Conservation (phyloP, 2,113 vertebrate genomes). For the Albula glossodonta region DNA sequence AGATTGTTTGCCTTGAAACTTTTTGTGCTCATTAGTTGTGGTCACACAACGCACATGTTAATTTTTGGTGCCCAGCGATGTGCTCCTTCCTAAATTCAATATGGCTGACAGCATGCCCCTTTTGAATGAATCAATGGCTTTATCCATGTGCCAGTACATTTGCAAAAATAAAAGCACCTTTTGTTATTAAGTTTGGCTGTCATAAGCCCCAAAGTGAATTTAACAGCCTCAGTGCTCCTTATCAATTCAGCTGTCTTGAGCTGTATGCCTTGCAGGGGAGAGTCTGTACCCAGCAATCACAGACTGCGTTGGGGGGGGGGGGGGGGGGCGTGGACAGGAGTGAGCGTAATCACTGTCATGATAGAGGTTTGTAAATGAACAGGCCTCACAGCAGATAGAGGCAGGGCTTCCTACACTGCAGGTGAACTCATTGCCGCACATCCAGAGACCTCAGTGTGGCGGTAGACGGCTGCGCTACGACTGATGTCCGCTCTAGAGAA, state of each 20-base stretch:
- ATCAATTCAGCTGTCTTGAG: not conserved
- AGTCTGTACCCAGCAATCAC: not conserved
- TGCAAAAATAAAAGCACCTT: not conserved
- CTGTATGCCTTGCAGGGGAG: not conserved
- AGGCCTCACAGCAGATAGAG: too few species aligned
- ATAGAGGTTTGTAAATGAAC: not conserved
- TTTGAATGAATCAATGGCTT: not conserved
- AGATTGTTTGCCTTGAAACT: not conserved
- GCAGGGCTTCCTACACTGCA: not conserved
- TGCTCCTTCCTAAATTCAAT: not conserved
- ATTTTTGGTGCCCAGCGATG: not conserved
- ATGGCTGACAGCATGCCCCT: not conserved
- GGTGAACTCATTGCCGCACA: not conserved
- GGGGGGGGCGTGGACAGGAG: not conserved
- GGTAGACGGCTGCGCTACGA: not conserved
- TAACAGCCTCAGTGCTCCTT: not conserved
- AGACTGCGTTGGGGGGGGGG: too few species aligned
- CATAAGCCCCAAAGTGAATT: not conserved
- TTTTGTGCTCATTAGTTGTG: not conserved
- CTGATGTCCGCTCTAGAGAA: not conserved
- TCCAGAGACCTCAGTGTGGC: not conserved
- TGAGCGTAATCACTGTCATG: not conserved
- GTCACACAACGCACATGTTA: not conserved
- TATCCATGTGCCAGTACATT: not conserved
- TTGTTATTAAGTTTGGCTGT: not conserved